These are phyloP conservation scores for Trichoplusia ni DNA, from an alignment of 1,140 invertebrate species.

Conservation along the genomic window DNA sequence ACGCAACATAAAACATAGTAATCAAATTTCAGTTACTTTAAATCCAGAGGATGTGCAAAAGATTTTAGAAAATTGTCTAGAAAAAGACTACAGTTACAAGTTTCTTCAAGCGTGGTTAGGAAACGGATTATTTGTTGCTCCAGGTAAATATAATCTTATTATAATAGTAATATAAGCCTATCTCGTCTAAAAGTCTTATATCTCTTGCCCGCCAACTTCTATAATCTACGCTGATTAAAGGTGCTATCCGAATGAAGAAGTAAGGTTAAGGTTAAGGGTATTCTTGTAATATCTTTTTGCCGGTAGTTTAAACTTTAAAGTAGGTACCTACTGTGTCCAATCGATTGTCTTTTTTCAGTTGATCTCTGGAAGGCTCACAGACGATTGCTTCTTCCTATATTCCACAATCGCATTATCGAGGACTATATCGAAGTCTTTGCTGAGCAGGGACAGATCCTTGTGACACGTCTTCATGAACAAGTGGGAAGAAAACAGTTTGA, in stretches of 20 bases:
- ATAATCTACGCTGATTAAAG: no score
- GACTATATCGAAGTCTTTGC: slow-evolving; percentile 88
- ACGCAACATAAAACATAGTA: not conserved
- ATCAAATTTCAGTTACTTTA: slow-evolving; percentile 50
- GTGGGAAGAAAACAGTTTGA: slow-evolving; percentile 78
- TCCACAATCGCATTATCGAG: slow-evolving; percentile 89
- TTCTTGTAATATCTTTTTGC: no score
- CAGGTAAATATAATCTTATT: slow-evolving; percentile 69
- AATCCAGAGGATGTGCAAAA: slow-evolving; percentile 80
- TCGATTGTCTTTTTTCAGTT: slow-evolving; percentile 70
- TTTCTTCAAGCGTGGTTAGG: slow-evolving; percentile 87
- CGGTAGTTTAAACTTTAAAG: no score
- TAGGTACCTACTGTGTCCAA: not conserved
- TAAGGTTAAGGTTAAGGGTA: no score
- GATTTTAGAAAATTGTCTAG: slow-evolving; percentile 76
- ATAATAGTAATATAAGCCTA: not conserved
- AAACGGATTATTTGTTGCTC: slow-evolving; percentile 87
- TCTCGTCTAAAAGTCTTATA: not conserved
- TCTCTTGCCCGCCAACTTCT: no score
- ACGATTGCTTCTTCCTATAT: slow-evolving; percentile 88
- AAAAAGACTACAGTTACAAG: slow-evolving; percentile 88
- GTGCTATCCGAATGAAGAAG: no score
- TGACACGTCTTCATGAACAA: slow-evolving; percentile 80
- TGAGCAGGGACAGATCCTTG: slow-evolving; percentile 83
- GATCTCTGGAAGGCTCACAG: slow-evolving; percentile 86